phyloP scores from a whole-genome alignment of 2,797 vertebrate genomes.

The Echeneis naucrates region DNA sequence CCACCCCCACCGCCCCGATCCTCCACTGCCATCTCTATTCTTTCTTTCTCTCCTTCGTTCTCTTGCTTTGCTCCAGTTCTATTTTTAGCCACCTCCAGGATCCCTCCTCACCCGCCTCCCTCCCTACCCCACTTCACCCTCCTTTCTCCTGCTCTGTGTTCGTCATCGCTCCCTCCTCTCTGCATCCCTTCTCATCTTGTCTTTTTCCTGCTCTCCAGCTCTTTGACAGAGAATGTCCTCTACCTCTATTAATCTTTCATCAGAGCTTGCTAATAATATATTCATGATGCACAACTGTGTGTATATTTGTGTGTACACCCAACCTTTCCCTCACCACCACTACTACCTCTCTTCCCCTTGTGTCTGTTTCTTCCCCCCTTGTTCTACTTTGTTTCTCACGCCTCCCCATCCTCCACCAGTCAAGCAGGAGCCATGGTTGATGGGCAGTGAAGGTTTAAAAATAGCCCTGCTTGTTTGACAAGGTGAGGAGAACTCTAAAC shows the following conservation, averaged over 20 bases:
- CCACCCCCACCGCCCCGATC: conserved; percentile 2
- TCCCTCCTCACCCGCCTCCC: conserved; percentile 69
- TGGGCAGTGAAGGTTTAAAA: conserved; percentile 70
- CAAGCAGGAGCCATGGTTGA: conserved; percentile 52
- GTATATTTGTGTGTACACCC: conserved; percentile 30
- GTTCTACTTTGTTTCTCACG: background rate
- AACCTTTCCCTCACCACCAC: background rate
- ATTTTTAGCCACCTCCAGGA: conserved; percentile 87
- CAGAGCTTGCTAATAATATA: conserved; percentile 52
- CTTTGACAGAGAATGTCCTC: conserved; percentile 76
- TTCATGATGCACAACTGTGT: conserved; percentile 58
- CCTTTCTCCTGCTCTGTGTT: conserved; percentile 73
- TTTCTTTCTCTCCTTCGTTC: conserved; percentile 74
- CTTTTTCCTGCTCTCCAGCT: conserved; percentile 60
- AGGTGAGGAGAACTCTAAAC: conserved; percentile 65
- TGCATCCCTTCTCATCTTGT: conserved; percentile 58
- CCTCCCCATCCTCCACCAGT: conserved; percentile 31
- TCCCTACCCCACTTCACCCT: conserved; percentile 70
- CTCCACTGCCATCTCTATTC: conserved; percentile 49
- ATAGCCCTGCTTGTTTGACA: conserved; percentile 67
- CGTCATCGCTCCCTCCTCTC: conserved; percentile 78
- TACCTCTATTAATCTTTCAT: conserved; percentile 75
- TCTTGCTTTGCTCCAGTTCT: conserved; percentile 79
- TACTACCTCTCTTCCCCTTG: background rate
- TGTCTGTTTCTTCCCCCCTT: background rate